These are phyloP conservation scores for Lasioglossum vierecki DNA, from an alignment of 2,888 invertebrate genomes.

Conservation along the genomic window DNA sequence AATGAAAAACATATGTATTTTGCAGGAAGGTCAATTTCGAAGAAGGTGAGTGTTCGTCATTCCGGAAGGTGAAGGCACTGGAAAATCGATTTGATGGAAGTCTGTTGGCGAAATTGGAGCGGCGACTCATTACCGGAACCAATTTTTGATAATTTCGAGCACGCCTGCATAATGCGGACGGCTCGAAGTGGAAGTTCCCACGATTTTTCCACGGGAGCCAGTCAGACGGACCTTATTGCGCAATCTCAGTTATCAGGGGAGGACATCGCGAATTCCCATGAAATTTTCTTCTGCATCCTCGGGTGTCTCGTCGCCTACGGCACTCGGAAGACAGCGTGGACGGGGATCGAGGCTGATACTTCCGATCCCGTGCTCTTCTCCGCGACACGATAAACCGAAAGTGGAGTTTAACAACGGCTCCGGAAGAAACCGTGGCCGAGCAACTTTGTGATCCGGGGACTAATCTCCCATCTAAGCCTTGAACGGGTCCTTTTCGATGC, in stretches of 20 bases:
- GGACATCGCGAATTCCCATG: slow-evolving; percentile 23
- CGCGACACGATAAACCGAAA: slow-evolving; percentile 37
- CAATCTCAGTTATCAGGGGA: slow-evolving; percentile 40
- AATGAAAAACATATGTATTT: neutral
- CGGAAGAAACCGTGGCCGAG: neutral
- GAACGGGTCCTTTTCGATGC: slow-evolving; percentile 23
- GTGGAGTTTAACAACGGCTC: slow-evolving; percentile 22
- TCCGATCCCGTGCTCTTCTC: slow-evolving; percentile 1
- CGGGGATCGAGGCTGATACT: slow-evolving; percentile 19
- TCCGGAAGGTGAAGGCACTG: neutral
- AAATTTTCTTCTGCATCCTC: slow-evolving; percentile 44
- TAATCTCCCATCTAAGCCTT: slow-evolving; percentile 34
- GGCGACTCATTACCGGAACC: neutral
- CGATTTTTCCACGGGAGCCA: slow-evolving; percentile 7
- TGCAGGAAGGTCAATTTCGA: neutral
- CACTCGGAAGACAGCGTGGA: neutral
- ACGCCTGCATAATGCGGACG: neutral
- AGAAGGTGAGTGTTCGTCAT: neutral
- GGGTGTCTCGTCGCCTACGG: neutral
- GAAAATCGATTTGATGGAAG: neutral
- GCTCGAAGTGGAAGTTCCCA: neutral
- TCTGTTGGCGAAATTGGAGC: neutral
- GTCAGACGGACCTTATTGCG: slow-evolving; percentile 41
- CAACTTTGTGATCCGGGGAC: slow-evolving; percentile 15
- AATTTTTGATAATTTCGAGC: neutral